Percentiles rank a stretch among this genome's conserved stretches.
phyloP scores from a whole-genome alignment of 2,888 invertebrate genomes.

The Himalopsyche anomala region DNA sequence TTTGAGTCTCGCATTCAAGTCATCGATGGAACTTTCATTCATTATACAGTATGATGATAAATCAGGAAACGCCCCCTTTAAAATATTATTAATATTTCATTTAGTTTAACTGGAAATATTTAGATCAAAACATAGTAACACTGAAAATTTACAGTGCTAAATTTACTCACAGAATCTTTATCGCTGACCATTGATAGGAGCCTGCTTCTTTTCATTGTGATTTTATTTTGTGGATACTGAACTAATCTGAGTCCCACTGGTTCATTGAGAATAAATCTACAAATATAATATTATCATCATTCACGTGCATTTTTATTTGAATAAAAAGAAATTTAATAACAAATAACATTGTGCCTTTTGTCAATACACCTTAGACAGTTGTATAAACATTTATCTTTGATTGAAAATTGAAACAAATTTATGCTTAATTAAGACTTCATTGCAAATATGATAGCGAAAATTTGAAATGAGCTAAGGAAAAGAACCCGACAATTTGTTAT shows the following conservation, averaged over 20 bases:
- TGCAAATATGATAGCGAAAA: too few relatives aligned
- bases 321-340: too few relatives aligned
- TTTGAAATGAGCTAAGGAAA: too few relatives aligned
- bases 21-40: constrained; percentile 81
- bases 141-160: neutral
- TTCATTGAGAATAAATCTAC: constrained; percentile 75
- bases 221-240: constrained; percentile 74
- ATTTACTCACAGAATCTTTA: constrained; percentile 71
- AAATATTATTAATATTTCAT: constrained; percentile 51
- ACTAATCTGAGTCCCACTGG: constrained; percentile 77
- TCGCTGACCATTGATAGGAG: constrained; percentile 68
- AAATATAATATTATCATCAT: constrained; percentile 62
- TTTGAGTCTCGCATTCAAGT: constrained; percentile 79
- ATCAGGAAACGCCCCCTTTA: constrained; percentile 82
- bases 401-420: too few relatives aligned
- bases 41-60: constrained; percentile 82
- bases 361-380: too few relatives aligned
- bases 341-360: too few relatives aligned
- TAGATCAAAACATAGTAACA: neutral
- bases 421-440: too few relatives aligned
- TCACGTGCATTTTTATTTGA: neutral
- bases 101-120: neutral
- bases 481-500: too few relatives aligned
- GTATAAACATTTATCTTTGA: too few relatives aligned
- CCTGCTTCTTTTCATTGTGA: constrained; percentile 52